Conservation (phyloP, 2,113 vertebrate species). For the Takifugu flavidus region DNA sequence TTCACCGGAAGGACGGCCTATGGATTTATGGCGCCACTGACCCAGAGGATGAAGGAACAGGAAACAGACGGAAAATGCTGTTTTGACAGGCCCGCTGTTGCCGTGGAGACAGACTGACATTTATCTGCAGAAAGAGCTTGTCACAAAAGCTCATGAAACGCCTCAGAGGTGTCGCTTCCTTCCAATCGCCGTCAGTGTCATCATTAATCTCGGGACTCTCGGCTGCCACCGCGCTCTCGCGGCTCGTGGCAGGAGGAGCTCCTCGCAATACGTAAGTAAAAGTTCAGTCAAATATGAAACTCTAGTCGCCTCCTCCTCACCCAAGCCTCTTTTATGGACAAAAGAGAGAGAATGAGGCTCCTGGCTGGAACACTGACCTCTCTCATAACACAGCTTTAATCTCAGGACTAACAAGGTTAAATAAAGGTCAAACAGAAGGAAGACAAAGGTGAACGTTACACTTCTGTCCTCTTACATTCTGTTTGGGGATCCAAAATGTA, state of each 20-base stretch:
- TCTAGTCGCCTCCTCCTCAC: not conserved
- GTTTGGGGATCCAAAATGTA: no score
- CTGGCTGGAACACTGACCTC: no score
- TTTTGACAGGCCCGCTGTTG: not conserved
- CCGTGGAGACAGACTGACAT: conserved; percentile 13
- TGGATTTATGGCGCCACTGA: not conserved
- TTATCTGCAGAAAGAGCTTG: conserved; percentile 26
- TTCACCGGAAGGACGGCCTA: not conserved
- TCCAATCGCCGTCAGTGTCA: conserved; percentile 19
- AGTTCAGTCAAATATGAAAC: not conserved
- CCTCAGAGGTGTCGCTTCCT: conserved; percentile 17
- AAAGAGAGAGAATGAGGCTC: no score
- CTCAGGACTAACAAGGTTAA: no score
- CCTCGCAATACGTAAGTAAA: not conserved
- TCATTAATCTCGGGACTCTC: conserved; percentile 1
- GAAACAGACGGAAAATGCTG: not conserved
- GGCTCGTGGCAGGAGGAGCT: no score
- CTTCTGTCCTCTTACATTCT: no score
- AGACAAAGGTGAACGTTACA: no score
- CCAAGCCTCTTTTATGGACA: no score
- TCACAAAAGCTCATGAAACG: conserved; percentile 30
- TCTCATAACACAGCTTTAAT: no score
- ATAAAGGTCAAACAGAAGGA: no score
- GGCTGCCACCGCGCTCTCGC: conserved; percentile 1
- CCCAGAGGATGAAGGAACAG: not conserved